Evolutionary conservation across 2,113 vertebrate genomes (phyloP).

Genomic region (Salminus brasiliensis): DNA sequence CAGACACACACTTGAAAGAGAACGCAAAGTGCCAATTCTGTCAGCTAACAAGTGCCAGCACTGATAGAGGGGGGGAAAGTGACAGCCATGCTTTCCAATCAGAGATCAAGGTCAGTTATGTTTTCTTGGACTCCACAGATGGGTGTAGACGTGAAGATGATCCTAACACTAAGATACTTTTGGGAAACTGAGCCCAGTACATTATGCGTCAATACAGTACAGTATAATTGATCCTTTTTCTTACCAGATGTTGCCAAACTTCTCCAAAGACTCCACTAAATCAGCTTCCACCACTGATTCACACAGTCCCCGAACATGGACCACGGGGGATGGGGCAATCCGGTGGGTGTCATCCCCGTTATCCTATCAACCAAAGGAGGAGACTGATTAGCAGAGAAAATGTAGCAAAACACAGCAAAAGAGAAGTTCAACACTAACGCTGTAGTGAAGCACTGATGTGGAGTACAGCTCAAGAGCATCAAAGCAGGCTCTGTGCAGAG

Average conservation of each 20-base stretch:
- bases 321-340: conserved; percentile 92
- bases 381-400: not conserved
- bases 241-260: conserved; percentile 96
- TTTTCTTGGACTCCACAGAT: too few relatives aligned
- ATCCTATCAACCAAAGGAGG: conserved; percentile 60
- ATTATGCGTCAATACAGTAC: not conserved
- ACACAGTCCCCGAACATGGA: conserved; percentile 92
- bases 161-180: too few relatives aligned
- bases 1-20: too few relatives aligned
- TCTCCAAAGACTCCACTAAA: conserved; percentile 92
- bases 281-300: conserved; percentile 97
- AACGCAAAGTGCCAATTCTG: too few relatives aligned
- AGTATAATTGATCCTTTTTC: not conserved
- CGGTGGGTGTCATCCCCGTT: conserved; percentile 78
- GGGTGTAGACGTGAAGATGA: too few relatives aligned
- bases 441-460: not conserved
- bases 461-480: not conserved
- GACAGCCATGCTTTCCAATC: too few relatives aligned
- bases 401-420: not conserved
- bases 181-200: too few relatives aligned
- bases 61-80: too few relatives aligned
- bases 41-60: too few relatives aligned
- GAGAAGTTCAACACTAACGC: not conserved
- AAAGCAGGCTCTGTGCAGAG: not conserved
- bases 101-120: too few relatives aligned